Conservation (phyloP, 2,888 invertebrate species). For the Drosophila setosimentum region DNA sequence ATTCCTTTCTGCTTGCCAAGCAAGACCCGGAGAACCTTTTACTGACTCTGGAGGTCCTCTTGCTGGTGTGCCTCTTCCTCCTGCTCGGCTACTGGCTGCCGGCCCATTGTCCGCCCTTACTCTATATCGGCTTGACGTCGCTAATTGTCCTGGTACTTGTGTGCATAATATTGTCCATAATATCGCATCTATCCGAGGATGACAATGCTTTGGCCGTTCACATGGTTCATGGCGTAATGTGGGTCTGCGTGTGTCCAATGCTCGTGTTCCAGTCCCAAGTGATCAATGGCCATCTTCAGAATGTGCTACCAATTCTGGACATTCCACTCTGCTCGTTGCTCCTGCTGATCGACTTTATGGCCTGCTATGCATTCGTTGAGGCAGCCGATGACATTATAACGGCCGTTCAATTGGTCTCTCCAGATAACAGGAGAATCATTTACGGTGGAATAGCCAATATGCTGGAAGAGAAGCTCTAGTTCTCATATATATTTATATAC, state of each 20-base stretch:
- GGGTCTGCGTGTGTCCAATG: conserved; percentile 37
- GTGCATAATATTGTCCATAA: background rate
- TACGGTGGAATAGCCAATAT: background rate
- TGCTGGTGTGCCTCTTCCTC: conserved; percentile 32
- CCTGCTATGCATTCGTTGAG: conserved; percentile 30
- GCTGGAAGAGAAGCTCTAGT: background rate
- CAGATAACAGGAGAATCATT: background rate
- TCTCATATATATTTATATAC: background rate
- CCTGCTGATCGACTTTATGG: conserved; percentile 53
- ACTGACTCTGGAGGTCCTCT: conserved; percentile 36
- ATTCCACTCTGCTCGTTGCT: conserved; percentile 54
- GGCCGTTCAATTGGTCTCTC: background rate
- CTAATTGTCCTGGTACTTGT: background rate
- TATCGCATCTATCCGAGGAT: background rate
- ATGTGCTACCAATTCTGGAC: conserved; percentile 35
- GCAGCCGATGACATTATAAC: conserved; percentile 6
- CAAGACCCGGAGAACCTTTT: conserved; percentile 1
- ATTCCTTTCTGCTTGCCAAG: conserved; percentile 20
- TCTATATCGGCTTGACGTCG: conserved; percentile 15
- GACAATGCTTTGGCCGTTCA: background rate
- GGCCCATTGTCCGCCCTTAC: background rate
- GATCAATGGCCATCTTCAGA: conserved; percentile 42
- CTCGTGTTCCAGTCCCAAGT: conserved; percentile 58
- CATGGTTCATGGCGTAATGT: conserved; percentile 19
- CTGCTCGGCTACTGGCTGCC: conserved; percentile 47